phyloP scores from a whole-genome alignment of 2,797 vertebrate species.

The Takifugu ocellatus region DNA sequence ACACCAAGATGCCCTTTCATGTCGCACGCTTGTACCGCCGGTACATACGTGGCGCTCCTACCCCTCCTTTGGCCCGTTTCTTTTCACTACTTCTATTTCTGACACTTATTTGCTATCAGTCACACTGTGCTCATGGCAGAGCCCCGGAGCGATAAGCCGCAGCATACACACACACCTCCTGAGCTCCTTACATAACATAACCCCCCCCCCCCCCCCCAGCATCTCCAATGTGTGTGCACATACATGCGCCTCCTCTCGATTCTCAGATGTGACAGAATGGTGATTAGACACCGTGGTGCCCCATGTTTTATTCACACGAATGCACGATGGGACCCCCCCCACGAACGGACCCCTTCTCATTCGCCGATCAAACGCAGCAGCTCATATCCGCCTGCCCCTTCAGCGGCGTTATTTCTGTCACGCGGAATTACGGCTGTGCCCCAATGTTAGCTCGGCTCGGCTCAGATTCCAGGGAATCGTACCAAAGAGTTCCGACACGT shows the following conservation, averaged over 20 bases:
- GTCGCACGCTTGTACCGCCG: too few species aligned
- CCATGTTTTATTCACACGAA: constrained; percentile 50
- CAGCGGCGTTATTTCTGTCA: constrained; percentile 28
- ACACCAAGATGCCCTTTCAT: not conserved
- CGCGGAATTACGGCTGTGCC: constrained; percentile 30
- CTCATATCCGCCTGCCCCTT: constrained; percentile 17
- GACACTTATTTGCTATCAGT: constrained; percentile 53
- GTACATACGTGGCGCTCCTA: not conserved
- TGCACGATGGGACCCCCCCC: constrained; percentile 33
- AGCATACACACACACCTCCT: constrained; percentile 23
- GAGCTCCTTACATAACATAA: constrained; percentile 71
- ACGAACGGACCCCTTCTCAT: constrained; percentile 40
- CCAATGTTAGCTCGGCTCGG: constrained; percentile 20
- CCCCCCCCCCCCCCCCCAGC: constrained; percentile 45
- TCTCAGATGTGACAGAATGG: constrained; percentile 27
- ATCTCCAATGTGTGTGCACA: constrained; percentile 28
- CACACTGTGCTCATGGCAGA: constrained; percentile 22
- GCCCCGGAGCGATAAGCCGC: too few species aligned
- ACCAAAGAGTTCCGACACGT: constrained; percentile 34
- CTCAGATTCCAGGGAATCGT: constrained; percentile 15
- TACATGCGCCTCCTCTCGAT: constrained; percentile 13
- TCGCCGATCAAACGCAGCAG: constrained; percentile 36
- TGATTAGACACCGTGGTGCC: constrained; percentile 21
- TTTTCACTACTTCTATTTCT: constrained; percentile 21
- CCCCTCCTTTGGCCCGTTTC: constrained; percentile 3